A percentile compares a stretch with the other conserved stretches of the same genome.
Conservation (phyloP, 64 coral and sea anemone species). For the Acropora yongei region DNA sequence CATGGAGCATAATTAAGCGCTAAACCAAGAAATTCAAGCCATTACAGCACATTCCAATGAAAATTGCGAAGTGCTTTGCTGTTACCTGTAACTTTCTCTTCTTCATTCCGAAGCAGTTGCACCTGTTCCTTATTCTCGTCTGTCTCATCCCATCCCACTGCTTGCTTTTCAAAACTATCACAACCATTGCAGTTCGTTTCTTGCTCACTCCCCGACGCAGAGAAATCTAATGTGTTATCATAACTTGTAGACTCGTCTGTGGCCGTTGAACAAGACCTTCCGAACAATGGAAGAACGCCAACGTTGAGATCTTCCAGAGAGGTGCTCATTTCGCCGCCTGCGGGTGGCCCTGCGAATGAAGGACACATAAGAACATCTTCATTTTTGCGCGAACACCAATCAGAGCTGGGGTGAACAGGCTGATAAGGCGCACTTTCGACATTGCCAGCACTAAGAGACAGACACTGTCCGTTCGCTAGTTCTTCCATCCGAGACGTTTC, state of each 20-base stretch:
- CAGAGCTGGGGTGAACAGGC: neutral
- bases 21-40: too few relatives aligned
- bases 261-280: neutral
- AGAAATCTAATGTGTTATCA: neutral
- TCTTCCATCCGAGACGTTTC: neutral
- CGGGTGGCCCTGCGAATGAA: neutral
- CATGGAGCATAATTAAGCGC: too few relatives aligned
- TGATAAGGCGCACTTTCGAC: constrained; percentile 5
- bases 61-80: neutral
- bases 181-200: neutral
- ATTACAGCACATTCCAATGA: too few relatives aligned
- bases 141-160: neutral
- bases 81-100: neutral
- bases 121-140: neutral
- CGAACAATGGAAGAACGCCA: neutral
- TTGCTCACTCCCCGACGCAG: neutral
- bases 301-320: neutral
- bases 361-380: neutral
- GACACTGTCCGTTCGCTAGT: neutral
- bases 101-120: neutral
- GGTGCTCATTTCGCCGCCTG: neutral
- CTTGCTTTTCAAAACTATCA: neutral
- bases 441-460: neutral
- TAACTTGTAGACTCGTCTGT: neutral
- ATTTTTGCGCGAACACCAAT: neutral